phyloP scores from a whole-genome alignment of 2,113 vertebrate genomes.

The Callorhinus ursinus region DNA sequence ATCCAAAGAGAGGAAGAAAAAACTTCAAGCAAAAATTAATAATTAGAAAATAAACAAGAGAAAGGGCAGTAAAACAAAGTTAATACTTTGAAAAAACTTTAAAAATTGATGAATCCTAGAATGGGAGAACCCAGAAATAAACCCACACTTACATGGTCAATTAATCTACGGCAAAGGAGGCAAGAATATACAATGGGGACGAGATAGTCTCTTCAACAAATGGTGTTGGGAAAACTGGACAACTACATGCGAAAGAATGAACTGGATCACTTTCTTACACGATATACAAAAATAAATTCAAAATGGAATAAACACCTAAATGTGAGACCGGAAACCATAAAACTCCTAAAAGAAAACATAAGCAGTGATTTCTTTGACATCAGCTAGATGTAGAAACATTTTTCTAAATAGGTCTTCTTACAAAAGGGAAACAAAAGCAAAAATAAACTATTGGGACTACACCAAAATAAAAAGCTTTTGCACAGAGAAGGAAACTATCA shows the following conservation, averaged over 20 bases:
- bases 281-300: neutral
- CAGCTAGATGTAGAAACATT: neutral
- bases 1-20: neutral
- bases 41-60: conserved; percentile 8
- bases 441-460: neutral
- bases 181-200: neutral
- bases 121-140: neutral
- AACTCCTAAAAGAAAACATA: neutral
- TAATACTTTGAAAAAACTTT: neutral
- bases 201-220: neutral
- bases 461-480: neutral
- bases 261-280: neutral
- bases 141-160: neutral
- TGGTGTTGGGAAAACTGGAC: neutral
- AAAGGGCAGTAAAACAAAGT: neutral
- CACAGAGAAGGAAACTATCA: neutral
- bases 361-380: neutral
- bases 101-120: neutral
- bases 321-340: neutral
- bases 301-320: neutral
- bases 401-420: neutral
- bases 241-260: neutral
- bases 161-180: neutral
- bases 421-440: neutral
- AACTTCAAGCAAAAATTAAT: neutral